A percentile compares a stretch with the other conserved stretches of the same genome.
phyloP scores from a whole-genome alignment of 2,113 vertebrate genomes.

The Ptyas mucosa region DNA sequence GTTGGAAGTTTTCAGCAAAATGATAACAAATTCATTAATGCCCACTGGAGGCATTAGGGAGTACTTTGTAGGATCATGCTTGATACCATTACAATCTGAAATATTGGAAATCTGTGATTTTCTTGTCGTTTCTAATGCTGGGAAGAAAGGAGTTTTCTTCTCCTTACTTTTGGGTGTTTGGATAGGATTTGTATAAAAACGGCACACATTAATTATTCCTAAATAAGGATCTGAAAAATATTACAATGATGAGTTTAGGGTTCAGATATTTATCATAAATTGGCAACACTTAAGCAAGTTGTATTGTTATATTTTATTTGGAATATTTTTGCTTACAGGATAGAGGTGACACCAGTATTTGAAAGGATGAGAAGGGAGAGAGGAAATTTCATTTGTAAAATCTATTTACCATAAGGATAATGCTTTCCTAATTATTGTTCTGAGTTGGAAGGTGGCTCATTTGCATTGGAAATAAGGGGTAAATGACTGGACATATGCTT shows the following conservation, averaged over 20 bases:
- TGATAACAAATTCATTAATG: neutral
- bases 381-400: neutral
- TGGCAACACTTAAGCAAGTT: neutral
- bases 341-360: neutral
- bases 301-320: neutral
- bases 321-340: neutral
- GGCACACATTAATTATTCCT: neutral
- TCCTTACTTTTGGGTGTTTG: neutral
- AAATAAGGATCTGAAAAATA: neutral
- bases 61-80: neutral
- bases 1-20: neutral
- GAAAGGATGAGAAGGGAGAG: neutral
- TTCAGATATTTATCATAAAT: neutral
- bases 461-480: neutral
- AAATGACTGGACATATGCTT: neutral
- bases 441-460: neutral
- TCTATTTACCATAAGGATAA: neutral
- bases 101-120: neutral
- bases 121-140: neutral
- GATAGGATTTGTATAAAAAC: neutral
- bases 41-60: no score
- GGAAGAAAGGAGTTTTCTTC: neutral
- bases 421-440: neutral
- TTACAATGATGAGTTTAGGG: neutral
- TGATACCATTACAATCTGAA: neutral